A percentile compares a stretch with the other conserved stretches of the same genome.
phyloP scores from a whole-genome alignment of 53 echinoderm and acorn worm genomes.

The Holothuria scabra region DNA sequence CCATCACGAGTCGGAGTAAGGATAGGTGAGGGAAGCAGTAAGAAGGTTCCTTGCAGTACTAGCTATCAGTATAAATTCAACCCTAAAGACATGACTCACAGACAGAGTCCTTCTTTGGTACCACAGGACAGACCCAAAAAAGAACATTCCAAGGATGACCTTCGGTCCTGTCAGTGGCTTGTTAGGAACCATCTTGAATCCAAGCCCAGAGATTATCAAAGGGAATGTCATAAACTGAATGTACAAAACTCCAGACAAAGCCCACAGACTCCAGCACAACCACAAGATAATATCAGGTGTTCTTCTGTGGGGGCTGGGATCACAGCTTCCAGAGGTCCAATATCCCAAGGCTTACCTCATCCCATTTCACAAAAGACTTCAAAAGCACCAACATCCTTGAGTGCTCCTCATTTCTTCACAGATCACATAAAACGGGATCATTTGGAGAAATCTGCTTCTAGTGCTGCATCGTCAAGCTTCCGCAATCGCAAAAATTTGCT shows the following conservation, averaged over 20 bases:
- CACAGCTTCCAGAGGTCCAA: conserved; percentile 36
- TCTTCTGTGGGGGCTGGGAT: not conserved
- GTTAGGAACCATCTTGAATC: not conserved
- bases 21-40: conserved; percentile 1
- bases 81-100: conserved; percentile 21
- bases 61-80: conserved; percentile 19
- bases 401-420: too few relatives aligned
- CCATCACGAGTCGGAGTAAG: not conserved
- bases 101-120: not conserved
- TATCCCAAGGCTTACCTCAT: conserved; percentile 40
- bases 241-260: not conserved
- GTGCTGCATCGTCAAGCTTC: conserved; percentile 1
- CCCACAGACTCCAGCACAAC: not conserved
- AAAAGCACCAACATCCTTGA: not conserved
- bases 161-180: not conserved
- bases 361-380: conserved; percentile 5
- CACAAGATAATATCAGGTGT: not conserved
- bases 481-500: conserved; percentile 11
- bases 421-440: too few relatives aligned
- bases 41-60: conserved; percentile 14
- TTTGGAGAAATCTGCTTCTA: not conserved
- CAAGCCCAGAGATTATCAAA: not conserved
- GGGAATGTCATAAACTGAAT: not conserved
- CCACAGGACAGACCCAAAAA: conserved; percentile 17
- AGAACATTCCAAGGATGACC: not conserved